Conservation (phyloP, 2,888 invertebrate genomes). For the Abrostola tripartita region DNA sequence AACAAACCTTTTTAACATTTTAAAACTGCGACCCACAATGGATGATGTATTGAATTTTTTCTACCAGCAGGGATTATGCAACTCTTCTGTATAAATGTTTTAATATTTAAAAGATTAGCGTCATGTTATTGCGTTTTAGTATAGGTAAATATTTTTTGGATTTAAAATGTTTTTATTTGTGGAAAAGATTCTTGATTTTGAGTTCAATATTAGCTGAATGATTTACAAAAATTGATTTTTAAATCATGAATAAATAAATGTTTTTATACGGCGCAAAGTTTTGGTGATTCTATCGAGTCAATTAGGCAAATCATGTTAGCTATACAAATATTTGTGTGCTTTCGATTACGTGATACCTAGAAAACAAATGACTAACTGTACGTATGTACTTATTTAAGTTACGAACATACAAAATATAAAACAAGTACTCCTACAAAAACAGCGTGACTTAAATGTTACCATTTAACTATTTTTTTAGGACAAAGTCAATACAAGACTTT, state of each 20-base stretch:
- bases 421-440: neutral
- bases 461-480: too few species aligned
- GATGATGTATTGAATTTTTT: constrained; percentile 80
- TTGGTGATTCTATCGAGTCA: too few species aligned
- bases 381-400: neutral
- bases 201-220: constrained; percentile 20
- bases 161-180: constrained; percentile 74
- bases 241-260: neutral
- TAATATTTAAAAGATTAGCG: constrained; percentile 87
- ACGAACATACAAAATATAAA: neutral
- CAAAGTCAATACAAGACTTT: too few species aligned
- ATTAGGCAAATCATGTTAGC: too few species aligned
- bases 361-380: too few species aligned
- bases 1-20: constrained; percentile 88
- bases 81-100: constrained; percentile 83
- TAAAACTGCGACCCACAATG: constrained; percentile 82
- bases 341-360: too few species aligned
- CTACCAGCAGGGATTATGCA: constrained; percentile 73
- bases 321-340: too few species aligned
- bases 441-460: too few species aligned
- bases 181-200: constrained; percentile 57
- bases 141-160: constrained; percentile 74
- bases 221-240: neutral
- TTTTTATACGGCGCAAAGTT: too few species aligned
- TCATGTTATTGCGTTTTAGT: constrained; percentile 75